Base-by-base conservation (phyloP, 2,113 vertebrate species). In the Bubo scandiacus region DNA sequence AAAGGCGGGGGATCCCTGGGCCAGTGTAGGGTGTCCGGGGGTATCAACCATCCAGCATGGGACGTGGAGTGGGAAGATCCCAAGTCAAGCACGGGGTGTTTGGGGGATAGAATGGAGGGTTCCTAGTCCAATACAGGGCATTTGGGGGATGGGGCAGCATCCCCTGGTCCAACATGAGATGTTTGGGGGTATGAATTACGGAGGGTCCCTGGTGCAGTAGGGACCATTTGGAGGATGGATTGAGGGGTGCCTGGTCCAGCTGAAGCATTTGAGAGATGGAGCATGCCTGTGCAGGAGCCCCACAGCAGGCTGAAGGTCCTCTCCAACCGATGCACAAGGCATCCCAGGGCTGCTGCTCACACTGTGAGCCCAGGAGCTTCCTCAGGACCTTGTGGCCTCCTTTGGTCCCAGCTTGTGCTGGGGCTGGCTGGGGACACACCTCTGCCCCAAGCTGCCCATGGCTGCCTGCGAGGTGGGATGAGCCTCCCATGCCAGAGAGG, bases 21-120 rank as follows among this genome's bases (percentile, higher is more conserved):
- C 29, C 30, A 8, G 2, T 36, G 16, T 18, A 54, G 23, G 8
- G 7, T 38, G 20, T 43, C 62, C 34, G 16, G 2, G 11, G 7
- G 25, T 5, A 79, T 61, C 72, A 66, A 66, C 17, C 30, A 61
- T 43, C 70, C 34, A 54, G 51, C 20, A 32, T 15, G 32, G 61
- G 38, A 55, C n/a, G 26, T 26, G 59, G 40, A 81, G 17, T 19
- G n/a, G 51, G 42, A 74, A 3, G 30, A 71, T 63, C 47, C 26
- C 55, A n/a, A 36, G 30, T 47, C 26, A 78, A 15, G 27, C 52
- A 58, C 0, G 0, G 23, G 32, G 6, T 38, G 17, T 26, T 3
- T 72, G 27, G 1, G 15, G 49, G 16, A 40, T 40, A 29, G 74
- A 30, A 10, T 13, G 27, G 32, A n/a, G 40, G 26, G 17, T 77